Evolutionary conservation across 2,888 invertebrate genomes (phyloP), one percentile per base, ranked within the genome.

Genomic region (Coleophora flavipennella): DNA sequence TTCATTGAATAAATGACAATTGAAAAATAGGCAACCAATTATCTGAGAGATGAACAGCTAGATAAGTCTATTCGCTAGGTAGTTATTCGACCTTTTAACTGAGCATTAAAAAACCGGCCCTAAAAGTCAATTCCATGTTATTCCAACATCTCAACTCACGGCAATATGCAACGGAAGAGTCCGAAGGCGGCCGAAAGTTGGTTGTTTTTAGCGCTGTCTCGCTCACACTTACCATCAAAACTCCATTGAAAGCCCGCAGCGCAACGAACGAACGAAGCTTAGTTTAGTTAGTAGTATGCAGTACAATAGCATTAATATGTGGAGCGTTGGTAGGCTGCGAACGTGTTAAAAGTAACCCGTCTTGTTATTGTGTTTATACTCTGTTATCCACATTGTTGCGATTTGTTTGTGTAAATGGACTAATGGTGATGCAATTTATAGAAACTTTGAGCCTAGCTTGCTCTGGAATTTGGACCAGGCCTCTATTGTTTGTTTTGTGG

Each of bases 171-270:
- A 62, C 80, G 79, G 65, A 70, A 67, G 50, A 41, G 48, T 48
- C 70, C 83, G 83, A 79, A 52, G 54, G 49, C 47, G 45, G 38
- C 71, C 83, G 83, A 83, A 73, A 63, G 63, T 62, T 68, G 62
- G 72, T 72, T 70, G 67, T 70, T 75, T 75, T 67, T 64, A 64
- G 49, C 52, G 62, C 66, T 44, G 50, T 81, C 80, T 69, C 72
- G 47, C 67, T 81, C 75, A 59, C 50, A 49, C 71, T 43, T 64
- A 58, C 63, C 55, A 69, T 69, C 43, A 75, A 77, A 78, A 73
- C 73, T 72, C 54, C 57, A 57, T 47, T 33, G 50, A 50, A 63
- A 63, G 64, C 67, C 66, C 55, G 53, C 63, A 66, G 64, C 64
- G n/a, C n/a, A 58, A 48, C 49, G 41, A 49, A 53, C 56, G 27